phyloP scores from a whole-genome alignment of 2,797 vertebrate genomes.

The Rhabdomys pumilio region DNA sequence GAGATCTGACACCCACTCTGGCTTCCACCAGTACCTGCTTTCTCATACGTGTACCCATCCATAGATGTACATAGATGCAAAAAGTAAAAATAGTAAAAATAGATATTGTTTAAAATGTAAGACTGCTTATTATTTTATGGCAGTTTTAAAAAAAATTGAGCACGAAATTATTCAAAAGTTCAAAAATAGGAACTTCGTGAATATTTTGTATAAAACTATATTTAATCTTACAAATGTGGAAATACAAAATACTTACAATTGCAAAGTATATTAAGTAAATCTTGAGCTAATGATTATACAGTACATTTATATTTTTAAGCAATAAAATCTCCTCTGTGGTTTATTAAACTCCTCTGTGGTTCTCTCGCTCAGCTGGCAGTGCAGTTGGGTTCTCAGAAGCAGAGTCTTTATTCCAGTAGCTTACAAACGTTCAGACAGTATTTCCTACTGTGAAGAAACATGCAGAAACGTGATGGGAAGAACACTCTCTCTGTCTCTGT shows the following conservation, averaged over 20 bases:
- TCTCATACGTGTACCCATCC: background rate
- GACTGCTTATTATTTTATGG: background rate
- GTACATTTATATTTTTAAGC: background rate
- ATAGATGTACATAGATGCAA: background rate
- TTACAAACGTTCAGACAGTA: background rate
- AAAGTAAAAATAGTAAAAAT: background rate
- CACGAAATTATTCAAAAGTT: constrained; percentile 31
- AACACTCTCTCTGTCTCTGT: background rate
- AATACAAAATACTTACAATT: constrained; percentile 11
- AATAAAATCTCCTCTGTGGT: background rate
- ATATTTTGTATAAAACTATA: constrained; percentile 1
- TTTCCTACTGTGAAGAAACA: background rate
- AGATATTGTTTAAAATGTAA: background rate
- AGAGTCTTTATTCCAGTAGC: background rate
- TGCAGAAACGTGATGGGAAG: background rate
- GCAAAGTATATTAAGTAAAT: background rate
- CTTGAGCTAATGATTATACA: background rate
- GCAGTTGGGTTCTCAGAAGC: background rate
- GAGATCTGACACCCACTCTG: background rate
- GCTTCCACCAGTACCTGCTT: background rate
- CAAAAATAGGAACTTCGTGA: background rate
- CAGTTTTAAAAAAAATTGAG: constrained; percentile 19
- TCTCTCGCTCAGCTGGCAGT: background rate
- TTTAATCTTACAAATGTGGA: background rate
- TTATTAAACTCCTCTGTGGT: background rate